These are phyloP conservation scores for Liopterus haemorrhoidalis DNA, from an alignment of 2,888 invertebrate species.

Conservation along the genomic window DNA sequence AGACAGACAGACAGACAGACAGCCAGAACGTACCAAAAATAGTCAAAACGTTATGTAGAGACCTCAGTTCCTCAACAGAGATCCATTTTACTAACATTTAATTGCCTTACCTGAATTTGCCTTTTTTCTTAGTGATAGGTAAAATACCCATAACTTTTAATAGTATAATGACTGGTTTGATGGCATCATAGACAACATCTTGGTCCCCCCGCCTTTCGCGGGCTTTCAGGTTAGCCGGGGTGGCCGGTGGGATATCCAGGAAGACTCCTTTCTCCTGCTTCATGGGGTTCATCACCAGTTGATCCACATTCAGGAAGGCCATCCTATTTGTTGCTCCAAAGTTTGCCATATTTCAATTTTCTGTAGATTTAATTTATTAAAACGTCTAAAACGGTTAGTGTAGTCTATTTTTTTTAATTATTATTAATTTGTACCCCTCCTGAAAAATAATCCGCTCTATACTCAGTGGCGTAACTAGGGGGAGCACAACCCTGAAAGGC, in stretches of 20 bases:
- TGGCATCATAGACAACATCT: constrained; percentile 45
- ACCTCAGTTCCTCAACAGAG: too few relatives aligned
- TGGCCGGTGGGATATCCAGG: constrained; percentile 32
- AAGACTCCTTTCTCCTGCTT: constrained; percentile 34
- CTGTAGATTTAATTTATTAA: too few relatives aligned
- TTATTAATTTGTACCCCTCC: too few relatives aligned
- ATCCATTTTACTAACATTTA: neutral
- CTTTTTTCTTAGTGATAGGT: constrained; percentile 52
- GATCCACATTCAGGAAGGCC: constrained; percentile 12
- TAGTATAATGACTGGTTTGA: constrained; percentile 47
- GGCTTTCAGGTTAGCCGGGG: constrained; percentile 25
- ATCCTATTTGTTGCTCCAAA: constrained; percentile 17
- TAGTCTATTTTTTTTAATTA: too few relatives aligned
- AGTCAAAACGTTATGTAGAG: constrained; percentile 8
- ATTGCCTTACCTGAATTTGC: constrained; percentile 38
- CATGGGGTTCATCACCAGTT: constrained; percentile 9
- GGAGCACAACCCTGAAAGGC: too few relatives aligned
- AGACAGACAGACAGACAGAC: neutral
- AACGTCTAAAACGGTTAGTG: too few relatives aligned
- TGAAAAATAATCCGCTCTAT: too few relatives aligned
- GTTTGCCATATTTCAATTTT: constrained; percentile 15
- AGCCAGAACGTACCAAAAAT: constrained; percentile 1
- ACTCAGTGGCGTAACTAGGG: too few relatives aligned
- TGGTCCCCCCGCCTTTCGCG: constrained; percentile 14
- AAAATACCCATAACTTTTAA: constrained; percentile 56